phyloP scores from a whole-genome alignment of 2,797 vertebrate species.

The Heliangelus exortis region DNA sequence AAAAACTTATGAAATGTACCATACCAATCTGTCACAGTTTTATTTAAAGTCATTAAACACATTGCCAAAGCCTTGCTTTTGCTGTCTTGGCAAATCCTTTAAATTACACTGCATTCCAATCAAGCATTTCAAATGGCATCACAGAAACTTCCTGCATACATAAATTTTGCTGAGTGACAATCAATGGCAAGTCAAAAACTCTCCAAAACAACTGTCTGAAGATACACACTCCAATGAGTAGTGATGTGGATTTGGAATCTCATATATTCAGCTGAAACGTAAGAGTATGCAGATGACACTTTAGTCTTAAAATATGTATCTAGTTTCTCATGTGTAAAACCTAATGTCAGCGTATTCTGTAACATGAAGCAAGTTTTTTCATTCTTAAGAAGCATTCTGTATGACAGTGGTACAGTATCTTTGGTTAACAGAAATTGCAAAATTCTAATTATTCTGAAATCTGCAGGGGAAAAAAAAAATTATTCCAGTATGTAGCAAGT shows the following conservation, averaged over 20 bases:
- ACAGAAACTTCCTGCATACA: slow-evolving; percentile 45
- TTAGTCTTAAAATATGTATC: neutral
- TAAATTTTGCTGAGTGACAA: slow-evolving; percentile 33
- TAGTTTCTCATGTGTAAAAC: neutral
- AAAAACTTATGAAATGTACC: slow-evolving; percentile 59
- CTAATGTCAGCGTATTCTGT: neutral
- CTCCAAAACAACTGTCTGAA: neutral
- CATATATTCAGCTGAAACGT: slow-evolving; percentile 23
- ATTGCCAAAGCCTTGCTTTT: slow-evolving; percentile 52
- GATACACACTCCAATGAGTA: neutral
- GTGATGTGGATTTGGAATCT: slow-evolving; percentile 13
- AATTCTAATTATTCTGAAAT: neutral
- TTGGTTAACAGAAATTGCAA: neutral
- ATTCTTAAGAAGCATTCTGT: neutral
- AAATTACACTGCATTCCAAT: slow-evolving; percentile 59
- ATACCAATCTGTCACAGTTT: slow-evolving; percentile 56
- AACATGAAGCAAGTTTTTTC: neutral
- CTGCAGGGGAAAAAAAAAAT: neutral
- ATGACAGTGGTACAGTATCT: neutral
- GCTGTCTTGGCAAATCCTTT: slow-evolving; percentile 58
- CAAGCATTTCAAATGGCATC: slow-evolving; percentile 65
- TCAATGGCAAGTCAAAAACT: slow-evolving; percentile 28
- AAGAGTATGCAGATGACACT: neutral
- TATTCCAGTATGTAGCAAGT: neutral
- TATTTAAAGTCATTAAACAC: slow-evolving; percentile 58